Evolutionary conservation across 2,797 vertebrate species (phyloP), one percentile per base, ranked within the genome.

Genomic region (Sebastes umbrosus): DNA sequence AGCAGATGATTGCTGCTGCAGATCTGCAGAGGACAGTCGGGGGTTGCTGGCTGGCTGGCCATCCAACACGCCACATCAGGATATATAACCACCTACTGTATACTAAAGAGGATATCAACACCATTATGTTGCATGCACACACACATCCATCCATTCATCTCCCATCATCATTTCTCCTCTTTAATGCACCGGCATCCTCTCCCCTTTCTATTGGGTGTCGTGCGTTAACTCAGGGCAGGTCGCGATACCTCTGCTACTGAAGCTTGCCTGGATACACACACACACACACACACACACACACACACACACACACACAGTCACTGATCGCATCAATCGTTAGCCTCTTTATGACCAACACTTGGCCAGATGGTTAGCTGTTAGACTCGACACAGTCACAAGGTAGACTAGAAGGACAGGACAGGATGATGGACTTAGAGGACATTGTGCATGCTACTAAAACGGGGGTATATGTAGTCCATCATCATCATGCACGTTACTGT

Each of bases 1-100:
- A 59, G 80, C 80, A 83, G 83, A 90, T 81, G 77, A 92, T 85
- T 77, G 82, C 85, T 77, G 82, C 85, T 92, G 90, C 89, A 88
- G 78, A 85, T 88, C 62, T 77, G 66, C 69, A 80, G 84, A 85
- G 83, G 77, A 84, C 84, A 84, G 82, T 57, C 83, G 65, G 80
- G 78, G 82, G 66, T 66, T 74, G 70, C 58, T 54, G 80, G 68
- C 36, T 43, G 36, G 36, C 36, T 73, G 63, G 69, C 43, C 50
- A 70, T 69, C 58, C 55, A 36, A 36, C 62, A 27, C 7, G 25
- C 27, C 36, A 69, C n/a, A 52, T 13, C 60, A 7, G 31, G 11
- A 22, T 64, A 9, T 64, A 10, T 13, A 32, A 25, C 20, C 39
- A 39, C 12, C 16, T 55, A 20, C 31, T 24, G 20, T 16, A 16